phyloP scores from a whole-genome alignment of 2,113 vertebrate genomes.

The Lamprologus sp. region DNA sequence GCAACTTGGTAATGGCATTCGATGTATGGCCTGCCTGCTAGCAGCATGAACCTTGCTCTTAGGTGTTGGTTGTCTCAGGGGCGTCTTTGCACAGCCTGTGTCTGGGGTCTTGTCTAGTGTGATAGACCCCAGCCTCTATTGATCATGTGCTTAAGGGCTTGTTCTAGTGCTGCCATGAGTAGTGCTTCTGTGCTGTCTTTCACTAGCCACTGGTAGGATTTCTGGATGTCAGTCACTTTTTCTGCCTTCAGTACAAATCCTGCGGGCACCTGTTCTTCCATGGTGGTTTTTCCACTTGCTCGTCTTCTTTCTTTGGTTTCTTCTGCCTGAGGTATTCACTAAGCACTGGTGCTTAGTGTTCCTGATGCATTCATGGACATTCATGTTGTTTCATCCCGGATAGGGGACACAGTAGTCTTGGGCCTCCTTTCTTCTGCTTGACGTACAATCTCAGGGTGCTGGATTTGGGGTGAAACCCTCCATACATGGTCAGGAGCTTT shows the following conservation, averaged over 20 bases:
- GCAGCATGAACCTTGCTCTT: not conserved
- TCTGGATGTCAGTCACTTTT: not conserved
- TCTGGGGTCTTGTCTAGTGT: fast-evolving
- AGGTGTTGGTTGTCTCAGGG: not conserved
- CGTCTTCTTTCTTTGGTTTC: not conserved
- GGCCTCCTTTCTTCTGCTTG: not conserved
- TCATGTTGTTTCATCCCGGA: not conserved
- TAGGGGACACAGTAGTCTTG: not conserved
- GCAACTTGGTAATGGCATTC: not conserved
- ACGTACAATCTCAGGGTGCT: not conserved
- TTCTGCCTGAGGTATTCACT: not conserved
- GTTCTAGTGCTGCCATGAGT: not conserved
- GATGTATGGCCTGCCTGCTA: not conserved
- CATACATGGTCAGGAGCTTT: not conserved
- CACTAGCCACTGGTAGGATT: not conserved
- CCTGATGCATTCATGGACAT: not conserved
- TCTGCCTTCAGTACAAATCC: not conserved
- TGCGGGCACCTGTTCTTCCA: fast-evolving
- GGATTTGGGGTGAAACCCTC: not conserved
- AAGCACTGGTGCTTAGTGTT: not conserved
- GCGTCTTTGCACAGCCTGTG: too few species aligned
- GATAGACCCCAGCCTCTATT: not conserved
- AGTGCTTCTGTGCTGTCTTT: not conserved
- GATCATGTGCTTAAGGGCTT: not conserved
- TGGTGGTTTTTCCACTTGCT: not conserved